Conservation (phyloP, 2,888 invertebrate genomes). For the Acanthosepion pharaonis region DNA sequence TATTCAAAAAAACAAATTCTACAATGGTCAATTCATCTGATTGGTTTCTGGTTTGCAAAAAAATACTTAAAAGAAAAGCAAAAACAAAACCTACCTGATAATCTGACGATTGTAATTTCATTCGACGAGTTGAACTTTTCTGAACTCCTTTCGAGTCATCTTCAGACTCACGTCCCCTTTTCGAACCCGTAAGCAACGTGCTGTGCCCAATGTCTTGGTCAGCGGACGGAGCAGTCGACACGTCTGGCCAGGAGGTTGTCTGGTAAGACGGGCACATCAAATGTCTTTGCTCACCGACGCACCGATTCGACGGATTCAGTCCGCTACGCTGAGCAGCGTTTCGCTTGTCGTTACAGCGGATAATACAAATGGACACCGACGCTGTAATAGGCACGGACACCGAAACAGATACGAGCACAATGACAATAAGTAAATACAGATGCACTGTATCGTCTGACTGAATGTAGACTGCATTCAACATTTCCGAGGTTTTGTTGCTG, state of each 20-base stretch:
- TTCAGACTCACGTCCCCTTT: background rate
- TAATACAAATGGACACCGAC: background rate
- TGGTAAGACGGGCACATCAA: conserved; percentile 15
- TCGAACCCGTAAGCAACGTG: background rate
- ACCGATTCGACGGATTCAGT: background rate
- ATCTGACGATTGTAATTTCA: conserved; percentile 7
- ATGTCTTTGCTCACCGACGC: background rate
- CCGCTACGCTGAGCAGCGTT: background rate
- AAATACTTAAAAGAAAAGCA: too few species aligned
- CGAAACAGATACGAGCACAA: background rate
- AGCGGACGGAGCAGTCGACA: background rate
- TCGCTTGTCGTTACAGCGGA: background rate
- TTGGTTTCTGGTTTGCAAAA: too few species aligned
- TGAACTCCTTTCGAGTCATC: background rate
- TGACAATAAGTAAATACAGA: background rate
- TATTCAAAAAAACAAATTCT: too few species aligned
- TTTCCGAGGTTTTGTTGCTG: background rate
- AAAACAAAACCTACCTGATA: background rate
- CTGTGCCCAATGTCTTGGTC: background rate
- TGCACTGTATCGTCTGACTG: background rate
- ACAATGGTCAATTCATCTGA: too few species aligned
- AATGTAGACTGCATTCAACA: background rate
- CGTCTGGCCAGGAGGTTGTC: conserved; percentile 5
- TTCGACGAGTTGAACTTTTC: conserved; percentile 6
- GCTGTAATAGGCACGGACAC: background rate